phyloP scores from a whole-genome alignment of 2,113 vertebrate species.

The Dromaius novaehollandiae region DNA sequence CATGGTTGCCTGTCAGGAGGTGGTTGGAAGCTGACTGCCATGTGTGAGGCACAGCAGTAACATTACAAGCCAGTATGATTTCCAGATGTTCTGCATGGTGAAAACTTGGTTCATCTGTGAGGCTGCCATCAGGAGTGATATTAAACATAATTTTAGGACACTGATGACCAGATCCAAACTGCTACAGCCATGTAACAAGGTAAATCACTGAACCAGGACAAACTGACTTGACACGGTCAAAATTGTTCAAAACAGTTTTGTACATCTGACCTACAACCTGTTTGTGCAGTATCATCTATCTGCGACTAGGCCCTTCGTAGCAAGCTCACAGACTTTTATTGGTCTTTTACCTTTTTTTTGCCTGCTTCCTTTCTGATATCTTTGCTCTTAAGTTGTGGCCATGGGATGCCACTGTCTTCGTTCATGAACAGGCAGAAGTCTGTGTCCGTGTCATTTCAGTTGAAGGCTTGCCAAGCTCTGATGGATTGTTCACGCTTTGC shows the following conservation, averaged over 20 bases:
- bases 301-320: neutral
- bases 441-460: neutral
- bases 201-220: neutral
- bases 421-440: neutral
- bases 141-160: neutral
- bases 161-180: neutral
- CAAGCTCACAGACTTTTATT: neutral
- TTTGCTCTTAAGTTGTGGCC: neutral
- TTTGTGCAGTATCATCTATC: fast-evolving
- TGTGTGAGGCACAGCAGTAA: neutral
- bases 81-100: neutral
- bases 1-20: neutral
- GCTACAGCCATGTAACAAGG: neutral
- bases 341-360: neutral
- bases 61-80: neutral
- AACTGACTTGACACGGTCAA: neutral
- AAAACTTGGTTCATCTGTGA: neutral
- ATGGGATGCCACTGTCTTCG: neutral
- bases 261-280: neutral
- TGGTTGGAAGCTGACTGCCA: neutral
- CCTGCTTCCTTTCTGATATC: neutral
- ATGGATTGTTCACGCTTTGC: neutral
- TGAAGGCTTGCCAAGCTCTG: neutral
- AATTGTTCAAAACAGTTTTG: neutral
- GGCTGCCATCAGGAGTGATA: neutral